A percentile compares a stretch with the other conserved stretches of the same genome.
phyloP scores from a whole-genome alignment of 2,113 vertebrate genomes.

The Cyprinodon tularosa region DNA sequence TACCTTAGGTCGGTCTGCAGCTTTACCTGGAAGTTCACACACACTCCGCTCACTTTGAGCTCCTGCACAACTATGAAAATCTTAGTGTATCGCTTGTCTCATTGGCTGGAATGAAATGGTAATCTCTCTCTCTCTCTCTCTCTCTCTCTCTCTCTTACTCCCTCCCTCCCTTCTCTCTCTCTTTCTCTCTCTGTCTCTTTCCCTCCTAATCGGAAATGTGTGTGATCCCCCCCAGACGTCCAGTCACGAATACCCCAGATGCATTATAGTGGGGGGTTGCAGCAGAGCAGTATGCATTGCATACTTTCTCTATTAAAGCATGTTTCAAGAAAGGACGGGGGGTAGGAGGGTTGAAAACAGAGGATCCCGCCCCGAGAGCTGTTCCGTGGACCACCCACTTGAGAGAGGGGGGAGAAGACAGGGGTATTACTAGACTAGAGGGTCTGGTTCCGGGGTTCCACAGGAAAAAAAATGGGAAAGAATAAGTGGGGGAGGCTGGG shows the following conservation, averaged over 20 bases:
- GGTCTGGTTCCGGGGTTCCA: slow-evolving; percentile 69
- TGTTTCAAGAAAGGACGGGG: slow-evolving; percentile 66
- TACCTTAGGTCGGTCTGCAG: slow-evolving; percentile 62
- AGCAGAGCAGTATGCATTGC: slow-evolving; percentile 73
- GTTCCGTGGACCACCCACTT: slow-evolving; percentile 71
- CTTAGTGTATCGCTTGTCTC: slow-evolving; percentile 60
- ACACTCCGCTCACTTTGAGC: slow-evolving; percentile 55
- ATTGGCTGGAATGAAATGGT: slow-evolving; percentile 68
- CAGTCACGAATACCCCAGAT: slow-evolving; percentile 75
- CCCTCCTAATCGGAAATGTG: slow-evolving; percentile 75
- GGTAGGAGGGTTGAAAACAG: slow-evolving; percentile 57
- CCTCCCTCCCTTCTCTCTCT: not conserved
- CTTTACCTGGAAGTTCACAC: slow-evolving; percentile 69
- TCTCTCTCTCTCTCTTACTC: not conserved
- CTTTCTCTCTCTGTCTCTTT: slow-evolving; percentile 14
- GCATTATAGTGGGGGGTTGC: slow-evolving; percentile 75
- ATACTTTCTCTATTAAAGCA: slow-evolving; percentile 83
- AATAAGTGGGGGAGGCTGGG: slow-evolving; percentile 35
- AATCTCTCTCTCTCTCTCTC: slow-evolving; percentile 51
- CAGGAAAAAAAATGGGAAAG: slow-evolving; percentile 7
- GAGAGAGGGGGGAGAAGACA: slow-evolving; percentile 29
- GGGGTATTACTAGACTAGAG: slow-evolving; percentile 45
- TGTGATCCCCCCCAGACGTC: slow-evolving; percentile 74
- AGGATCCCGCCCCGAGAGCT: slow-evolving; percentile 68
- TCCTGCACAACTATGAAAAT: slow-evolving; percentile 65